Conservation (phyloP, 2,113 vertebrate species). For the Verasper variegatus region DNA sequence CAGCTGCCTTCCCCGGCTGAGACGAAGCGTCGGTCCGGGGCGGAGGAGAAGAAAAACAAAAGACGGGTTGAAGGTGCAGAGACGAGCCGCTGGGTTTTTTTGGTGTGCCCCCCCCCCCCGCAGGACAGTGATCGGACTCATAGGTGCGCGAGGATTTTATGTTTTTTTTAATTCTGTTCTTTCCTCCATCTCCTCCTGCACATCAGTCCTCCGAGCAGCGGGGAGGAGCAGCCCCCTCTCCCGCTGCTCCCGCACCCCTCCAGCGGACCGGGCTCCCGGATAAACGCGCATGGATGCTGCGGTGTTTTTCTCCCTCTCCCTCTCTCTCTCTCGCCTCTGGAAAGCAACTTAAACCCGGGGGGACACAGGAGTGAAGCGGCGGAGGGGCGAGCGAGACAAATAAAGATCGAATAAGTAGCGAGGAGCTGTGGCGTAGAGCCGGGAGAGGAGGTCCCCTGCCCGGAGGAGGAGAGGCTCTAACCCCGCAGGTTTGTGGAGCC, state of each 20-base stretch:
- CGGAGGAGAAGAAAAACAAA: neutral
- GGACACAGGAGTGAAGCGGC: slow-evolving; percentile 3
- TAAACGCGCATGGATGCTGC: slow-evolving; percentile 28
- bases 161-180: neutral
- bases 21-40: slow-evolving; percentile 17
- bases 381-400: neutral
- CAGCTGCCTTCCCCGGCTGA: slow-evolving; percentile 51
- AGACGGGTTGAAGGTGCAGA: neutral
- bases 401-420: neutral
- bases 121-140: slow-evolving; percentile 42
- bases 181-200: neutral
- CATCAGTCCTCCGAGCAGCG: slow-evolving; percentile 33
- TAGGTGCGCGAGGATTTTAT: slow-evolving; percentile 25
- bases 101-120: neutral
- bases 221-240: slow-evolving; percentile 26
- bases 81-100: neutral
- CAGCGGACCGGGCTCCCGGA: slow-evolving; percentile 26
- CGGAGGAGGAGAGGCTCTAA: slow-evolving; percentile 32
- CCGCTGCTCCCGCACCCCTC: slow-evolving; percentile 25
- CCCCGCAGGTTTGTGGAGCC: slow-evolving; percentile 48
- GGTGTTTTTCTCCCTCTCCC: neutral
- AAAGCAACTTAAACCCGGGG: neutral
- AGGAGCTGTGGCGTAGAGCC: slow-evolving; percentile 5
- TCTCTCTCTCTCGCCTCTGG: neutral
- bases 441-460: slow-evolving; percentile 1